Evolutionary conservation across 2,113 vertebrate species (phyloP), one percentile per base, ranked within the genome.

Genomic region (Paratilapia polleni): DNA sequence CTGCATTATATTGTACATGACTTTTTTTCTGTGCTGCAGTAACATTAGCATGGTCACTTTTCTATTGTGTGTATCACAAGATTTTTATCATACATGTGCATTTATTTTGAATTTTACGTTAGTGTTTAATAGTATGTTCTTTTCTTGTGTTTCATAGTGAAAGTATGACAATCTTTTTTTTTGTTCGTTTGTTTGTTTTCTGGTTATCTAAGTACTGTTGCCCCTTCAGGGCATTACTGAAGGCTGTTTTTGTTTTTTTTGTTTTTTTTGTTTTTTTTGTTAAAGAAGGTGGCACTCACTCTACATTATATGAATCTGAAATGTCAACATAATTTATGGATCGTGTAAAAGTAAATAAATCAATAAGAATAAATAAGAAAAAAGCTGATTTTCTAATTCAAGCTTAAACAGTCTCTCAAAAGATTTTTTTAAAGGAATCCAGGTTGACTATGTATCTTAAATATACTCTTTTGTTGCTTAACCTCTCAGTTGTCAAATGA

Each of bases 1-100:
- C 49, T 87, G 61, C 83, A 52, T 84, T 83, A 49, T 85, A 58
- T 83, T 90, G 56, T 84, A 82, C 59, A 83, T 76, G 64, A 77
- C 78, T 77, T 78, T 78, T 84, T 83, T 47, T 17, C 47, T 49
- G 13, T 85, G 76, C 36, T 81, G 57, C 24, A 41, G 28, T 60
- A 56, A 78, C 74, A 81, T 86, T 82, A 88, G 91, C 93, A 94
- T 94, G 91, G 59, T 62, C 66, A 87, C 85, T 83, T 92, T 88
- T 84, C 24, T 85, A 80, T 87, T 56, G 64, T 84, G 60, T 84
- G 64, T 79, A 88, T 84, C 74, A 91, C 61, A 34, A 73, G 19
- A 59, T 79, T 77, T 88, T 43, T 78, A 82, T 86, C 63, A 84
- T 64, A 24, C 77, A 64, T 79, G n/a, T 74, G 49, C n/a, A 59